Evolutionary conservation across 64 coral and sea anemone species (phyloP).

Genomic region (Anthopleura sola): DNA sequence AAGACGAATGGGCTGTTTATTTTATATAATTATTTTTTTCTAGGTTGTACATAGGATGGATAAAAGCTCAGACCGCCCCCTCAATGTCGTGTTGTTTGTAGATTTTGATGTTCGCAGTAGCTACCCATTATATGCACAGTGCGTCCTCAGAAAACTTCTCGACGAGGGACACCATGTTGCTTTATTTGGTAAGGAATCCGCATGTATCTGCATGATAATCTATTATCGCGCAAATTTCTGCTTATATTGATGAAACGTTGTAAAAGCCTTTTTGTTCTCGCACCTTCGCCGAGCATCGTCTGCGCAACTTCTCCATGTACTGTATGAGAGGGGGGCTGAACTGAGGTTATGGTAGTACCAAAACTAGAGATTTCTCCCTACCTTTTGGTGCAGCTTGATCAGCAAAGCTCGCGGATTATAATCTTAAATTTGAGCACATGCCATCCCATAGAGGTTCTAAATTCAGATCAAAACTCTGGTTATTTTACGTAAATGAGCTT

Average conservation of each 20-base stretch:
- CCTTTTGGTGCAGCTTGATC: too few species aligned
- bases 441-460: too few species aligned
- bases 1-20: not conserved
- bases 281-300: not conserved
- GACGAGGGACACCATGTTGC: constrained; percentile 78
- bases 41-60: not conserved
- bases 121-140: constrained; percentile 64
- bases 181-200: constrained; percentile 62
- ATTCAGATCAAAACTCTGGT: too few species aligned
- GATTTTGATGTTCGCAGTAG: constrained; percentile 57
- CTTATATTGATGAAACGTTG: not conserved
- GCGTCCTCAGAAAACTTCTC: constrained; percentile 68
- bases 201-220: not conserved
- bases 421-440: too few species aligned
- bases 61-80: not conserved
- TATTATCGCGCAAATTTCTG: not conserved
- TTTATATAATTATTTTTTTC: not conserved
- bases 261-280: not conserved
- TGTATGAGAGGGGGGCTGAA: not conserved
- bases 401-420: too few species aligned
- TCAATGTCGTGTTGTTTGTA: constrained; percentile 80
- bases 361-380: too few species aligned
- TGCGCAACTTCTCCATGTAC: not conserved
- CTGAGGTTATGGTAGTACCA: too few species aligned
- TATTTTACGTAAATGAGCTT: too few species aligned